Evolutionary conservation across 1,140 invertebrate species (phyloP).

Genomic region (Sitobion miscanthi): DNA sequence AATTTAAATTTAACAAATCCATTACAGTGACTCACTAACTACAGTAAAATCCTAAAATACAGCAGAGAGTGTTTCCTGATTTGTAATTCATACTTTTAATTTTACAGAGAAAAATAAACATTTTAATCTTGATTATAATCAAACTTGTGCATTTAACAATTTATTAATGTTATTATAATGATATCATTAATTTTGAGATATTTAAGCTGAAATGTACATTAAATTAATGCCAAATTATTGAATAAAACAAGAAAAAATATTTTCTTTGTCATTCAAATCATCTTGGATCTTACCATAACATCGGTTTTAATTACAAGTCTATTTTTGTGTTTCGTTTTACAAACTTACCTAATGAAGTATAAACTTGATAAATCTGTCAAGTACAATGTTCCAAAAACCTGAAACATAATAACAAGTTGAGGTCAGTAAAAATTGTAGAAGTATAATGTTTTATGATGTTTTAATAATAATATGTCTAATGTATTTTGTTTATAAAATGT

Average conservation of each 20-base stretch:
- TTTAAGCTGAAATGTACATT: neutral
- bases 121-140: neutral
- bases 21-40: neutral
- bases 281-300: neutral
- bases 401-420: neutral
- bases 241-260: neutral
- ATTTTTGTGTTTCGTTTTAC: neutral
- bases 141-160: neutral
- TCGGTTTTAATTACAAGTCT: neutral
- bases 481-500: neutral
- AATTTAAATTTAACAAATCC: neutral
- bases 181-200: neutral
- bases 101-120: neutral
- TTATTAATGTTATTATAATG: neutral
- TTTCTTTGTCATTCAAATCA: neutral
- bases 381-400: neutral
- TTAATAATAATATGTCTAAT: neutral
- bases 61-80: neutral
- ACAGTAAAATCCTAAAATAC: neutral
- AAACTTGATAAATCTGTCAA: neutral
- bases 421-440: neutral
- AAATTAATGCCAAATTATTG: slow-evolving; percentile 6
- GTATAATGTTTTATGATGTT: neutral
- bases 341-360: slow-evolving; percentile 5
- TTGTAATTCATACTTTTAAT: neutral